Evolutionary conservation across 2,888 invertebrate species (phyloP).

Genomic region (Theretra japonica): DNA sequence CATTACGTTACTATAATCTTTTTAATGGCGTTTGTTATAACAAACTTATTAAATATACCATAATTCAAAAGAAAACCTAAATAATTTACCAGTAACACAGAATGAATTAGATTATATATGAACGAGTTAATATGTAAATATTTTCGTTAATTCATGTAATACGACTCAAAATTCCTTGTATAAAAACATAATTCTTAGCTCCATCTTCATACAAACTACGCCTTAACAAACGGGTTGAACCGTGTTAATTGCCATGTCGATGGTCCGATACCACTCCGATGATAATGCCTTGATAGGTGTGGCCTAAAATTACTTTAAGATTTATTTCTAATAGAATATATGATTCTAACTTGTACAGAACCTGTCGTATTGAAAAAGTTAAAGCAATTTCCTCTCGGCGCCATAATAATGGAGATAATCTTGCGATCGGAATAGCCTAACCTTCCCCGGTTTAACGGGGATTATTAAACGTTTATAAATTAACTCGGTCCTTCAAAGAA

Average conservation of each 20-base stretch:
- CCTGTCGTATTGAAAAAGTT: conserved; percentile 45
- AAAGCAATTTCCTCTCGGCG: conserved; percentile 15
- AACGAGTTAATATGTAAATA: too few relatives aligned
- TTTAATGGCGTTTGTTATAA: too few relatives aligned
- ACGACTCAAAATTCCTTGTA: background rate
- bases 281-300: conserved; percentile 60
- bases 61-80: too few relatives aligned
- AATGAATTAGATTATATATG: too few relatives aligned
- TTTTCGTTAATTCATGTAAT: background rate
- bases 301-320: conserved; percentile 56
- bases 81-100: too few relatives aligned
- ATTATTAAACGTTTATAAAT: conserved; percentile 2
- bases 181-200: too few relatives aligned
- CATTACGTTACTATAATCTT: too few relatives aligned
- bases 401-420: conserved; percentile 17
- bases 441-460: background rate
- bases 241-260: conserved; percentile 63
- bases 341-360: conserved; percentile 39
- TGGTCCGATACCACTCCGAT: conserved; percentile 52
- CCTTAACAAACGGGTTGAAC: conserved; percentile 41
- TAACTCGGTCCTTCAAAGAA: conserved; percentile 6
- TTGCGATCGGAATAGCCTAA: background rate
- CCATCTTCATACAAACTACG: conserved; percentile 29
- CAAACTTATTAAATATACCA: too few relatives aligned
- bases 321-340: conserved; percentile 49